phyloP scores from a whole-genome alignment of 2,888 invertebrate genomes.

The Dicyrtoma fusca region DNA sequence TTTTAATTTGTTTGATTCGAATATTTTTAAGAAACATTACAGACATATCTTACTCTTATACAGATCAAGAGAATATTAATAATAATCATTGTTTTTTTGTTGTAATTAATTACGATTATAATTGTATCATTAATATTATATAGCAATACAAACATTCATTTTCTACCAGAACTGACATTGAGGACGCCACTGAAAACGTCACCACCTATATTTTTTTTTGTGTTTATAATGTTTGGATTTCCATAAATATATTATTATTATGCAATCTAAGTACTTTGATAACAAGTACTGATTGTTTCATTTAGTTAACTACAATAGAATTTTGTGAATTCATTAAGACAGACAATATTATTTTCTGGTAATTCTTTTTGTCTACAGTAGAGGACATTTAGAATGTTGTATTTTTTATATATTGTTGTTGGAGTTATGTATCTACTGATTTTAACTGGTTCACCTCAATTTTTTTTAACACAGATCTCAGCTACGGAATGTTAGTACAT shows the following conservation, averaged over 20 bases:
- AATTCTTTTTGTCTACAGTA: not conserved
- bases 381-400: not conserved
- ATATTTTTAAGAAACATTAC: not conserved
- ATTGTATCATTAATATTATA: not conserved
- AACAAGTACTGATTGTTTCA: not conserved
- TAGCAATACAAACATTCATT: conserved; percentile 11
- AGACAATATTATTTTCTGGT: not conserved
- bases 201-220: not conserved
- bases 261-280: conserved; percentile 19
- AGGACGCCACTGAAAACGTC: conserved; percentile 6
- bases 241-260: conserved; percentile 11
- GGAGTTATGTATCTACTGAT: conserved; percentile 2
- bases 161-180: conserved; percentile 13
- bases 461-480: conserved; percentile 9
- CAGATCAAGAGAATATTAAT: not conserved
- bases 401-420: not conserved
- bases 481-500: conserved; percentile 21
- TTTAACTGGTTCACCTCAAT: not conserved
- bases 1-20: not conserved
- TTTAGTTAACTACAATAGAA: not conserved
- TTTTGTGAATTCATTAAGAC: conserved; percentile 5
- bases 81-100: not conserved
- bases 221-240: not conserved
- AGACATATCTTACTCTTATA: not conserved
- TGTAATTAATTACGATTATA: not conserved